Base-by-base conservation (phyloP, 2,888 invertebrate species). In the Patella ulyssiponensis region DNA sequence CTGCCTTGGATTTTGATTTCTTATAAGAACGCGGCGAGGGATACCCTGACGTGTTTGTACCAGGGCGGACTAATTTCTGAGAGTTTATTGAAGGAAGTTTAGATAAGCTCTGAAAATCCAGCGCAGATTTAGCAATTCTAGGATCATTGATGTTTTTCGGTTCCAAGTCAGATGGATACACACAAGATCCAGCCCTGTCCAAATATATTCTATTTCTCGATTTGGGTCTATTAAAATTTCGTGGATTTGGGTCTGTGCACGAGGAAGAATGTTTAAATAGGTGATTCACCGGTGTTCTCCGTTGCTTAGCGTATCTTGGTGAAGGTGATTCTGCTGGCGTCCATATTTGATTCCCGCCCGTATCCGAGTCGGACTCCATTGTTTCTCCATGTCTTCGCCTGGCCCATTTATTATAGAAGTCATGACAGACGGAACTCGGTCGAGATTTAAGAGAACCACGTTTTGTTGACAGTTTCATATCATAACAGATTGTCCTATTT, bases 331-430 rank as follows among this genome's bases (percentile, higher is more conserved):
- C 44, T 9, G 44, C 44, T 44, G 44, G 44, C 44, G 9, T 44
- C 44, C 44, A 44, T 44, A 9, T 7, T 23, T 23, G 20, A 64
- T 64, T 23, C 20, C 64, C 64, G 11, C 20, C 64, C 9, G 64
- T 23, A 9, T 64, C 64, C 23, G 64, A 64, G 23, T 64, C 64
- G 12, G 64, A 23, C 15, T 64, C 64, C 44, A 44, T 7, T 64
- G 64, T 23, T 23, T 64, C 64, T 23, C 20, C 20, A 23, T 64
- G 11, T 23, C 12, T 9, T 23, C 69, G 58, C 14, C 76, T 33
- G 11, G 76, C 76, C 76, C 76, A 76, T 53, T 76, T 71, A n/a
- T 76, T 72, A 72, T 76, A 76, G 72, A 72, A 76, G 11, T 76
- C 76, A 53, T 76, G 72, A 53, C 54, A 58, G 17, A 76, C 76